A percentile compares a stretch with the other conserved stretches of the same genome.
Conservation (phyloP, 2,797 vertebrate genomes). For the Mastacembelus armatus region DNA sequence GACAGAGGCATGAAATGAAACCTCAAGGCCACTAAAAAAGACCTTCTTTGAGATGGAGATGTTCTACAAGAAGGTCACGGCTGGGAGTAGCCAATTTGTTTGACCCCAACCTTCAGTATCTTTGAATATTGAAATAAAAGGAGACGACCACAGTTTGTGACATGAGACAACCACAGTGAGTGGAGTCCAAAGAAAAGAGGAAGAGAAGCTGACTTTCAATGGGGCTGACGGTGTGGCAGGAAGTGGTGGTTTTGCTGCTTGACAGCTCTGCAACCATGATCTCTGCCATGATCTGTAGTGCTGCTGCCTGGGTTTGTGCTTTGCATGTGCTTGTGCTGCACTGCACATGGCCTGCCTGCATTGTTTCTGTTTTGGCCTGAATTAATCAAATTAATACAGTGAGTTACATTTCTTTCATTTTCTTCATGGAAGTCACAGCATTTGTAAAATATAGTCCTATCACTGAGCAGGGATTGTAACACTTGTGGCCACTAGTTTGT, state of each 20-base stretch:
- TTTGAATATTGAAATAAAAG: background rate
- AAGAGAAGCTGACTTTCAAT: background rate
- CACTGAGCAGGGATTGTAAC: constrained; percentile 10
- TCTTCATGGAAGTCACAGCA: background rate
- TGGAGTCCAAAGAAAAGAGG: constrained; percentile 4
- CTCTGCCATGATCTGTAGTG: background rate
- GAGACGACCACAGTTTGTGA: background rate
- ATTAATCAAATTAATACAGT: constrained; percentile 2
- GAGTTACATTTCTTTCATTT: background rate
- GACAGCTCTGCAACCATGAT: background rate
- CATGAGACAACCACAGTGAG: background rate
- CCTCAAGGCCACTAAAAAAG: background rate
- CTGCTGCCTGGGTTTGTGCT: background rate
- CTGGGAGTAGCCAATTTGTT: background rate
- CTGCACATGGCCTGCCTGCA: constrained; percentile 13
- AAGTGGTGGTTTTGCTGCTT: constrained; percentile 15
- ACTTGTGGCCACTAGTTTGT: background rate
- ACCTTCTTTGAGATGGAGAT: too few species aligned
- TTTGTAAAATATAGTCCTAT: constrained; percentile 18
- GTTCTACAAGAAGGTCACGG: constrained; percentile 14
- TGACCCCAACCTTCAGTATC: background rate
- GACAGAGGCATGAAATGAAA: background rate
- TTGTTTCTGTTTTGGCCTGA: background rate
- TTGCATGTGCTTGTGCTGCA: background rate
- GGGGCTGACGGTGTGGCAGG: constrained; percentile 16